Evolutionary conservation across 2,888 invertebrate genomes (phyloP).

Genomic region (Caenorhabditis sinica): DNA sequence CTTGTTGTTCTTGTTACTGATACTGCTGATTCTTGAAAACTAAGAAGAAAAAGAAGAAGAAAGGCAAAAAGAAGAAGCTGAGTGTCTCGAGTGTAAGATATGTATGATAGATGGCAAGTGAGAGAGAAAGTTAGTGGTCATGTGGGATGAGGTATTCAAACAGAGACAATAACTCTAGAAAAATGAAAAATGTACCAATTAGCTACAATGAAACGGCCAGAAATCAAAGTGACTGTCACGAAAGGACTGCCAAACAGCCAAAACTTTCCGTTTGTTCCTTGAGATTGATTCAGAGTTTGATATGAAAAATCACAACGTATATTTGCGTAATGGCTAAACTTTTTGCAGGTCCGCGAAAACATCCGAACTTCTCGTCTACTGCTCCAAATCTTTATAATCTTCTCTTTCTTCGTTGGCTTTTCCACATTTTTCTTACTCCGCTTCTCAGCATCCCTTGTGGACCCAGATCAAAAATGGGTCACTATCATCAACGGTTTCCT

Average conservation of each 20-base stretch:
- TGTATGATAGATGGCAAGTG: not conserved
- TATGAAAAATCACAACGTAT: too few relatives aligned
- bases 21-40: conserved; percentile 35
- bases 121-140: conserved; percentile 35
- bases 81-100: conserved; percentile 31
- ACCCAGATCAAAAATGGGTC: conserved; percentile 36
- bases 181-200: conserved; percentile 19
- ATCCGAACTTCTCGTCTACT: conserved; percentile 54
- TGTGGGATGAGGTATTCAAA: conserved; percentile 31
- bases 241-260: not conserved
- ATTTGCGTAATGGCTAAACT: not conserved
- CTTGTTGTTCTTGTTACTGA: conserved; percentile 58
- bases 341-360: conserved; percentile 58
- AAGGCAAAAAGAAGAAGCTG: conserved; percentile 30
- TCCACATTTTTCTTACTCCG: conserved; percentile 41
- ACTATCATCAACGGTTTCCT: conserved; percentile 51
- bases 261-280: not conserved
- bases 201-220: not conserved
- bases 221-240: conserved; percentile 7
- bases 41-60: conserved; percentile 14
- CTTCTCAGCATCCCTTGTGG: conserved; percentile 50
- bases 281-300: not conserved
- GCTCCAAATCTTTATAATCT: conserved; percentile 39
- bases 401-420: conserved; percentile 15
- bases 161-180: conserved; percentile 29